Conservation (phyloP, 2,888 invertebrate genomes). For the Sarcophaga caerulescens region DNA sequence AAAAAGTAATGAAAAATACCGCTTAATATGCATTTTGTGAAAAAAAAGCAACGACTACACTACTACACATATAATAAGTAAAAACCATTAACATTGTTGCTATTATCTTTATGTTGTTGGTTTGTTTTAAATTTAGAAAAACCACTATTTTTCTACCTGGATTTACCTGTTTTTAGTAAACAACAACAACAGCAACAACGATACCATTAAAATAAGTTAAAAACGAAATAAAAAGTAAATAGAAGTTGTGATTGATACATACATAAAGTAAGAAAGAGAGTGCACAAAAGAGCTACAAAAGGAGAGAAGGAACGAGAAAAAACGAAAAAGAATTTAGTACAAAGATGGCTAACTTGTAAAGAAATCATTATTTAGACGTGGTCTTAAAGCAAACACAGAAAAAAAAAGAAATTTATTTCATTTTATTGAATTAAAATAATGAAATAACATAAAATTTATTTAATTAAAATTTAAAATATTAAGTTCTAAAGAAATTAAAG, state of each 20-base stretch:
- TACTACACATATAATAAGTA: no score
- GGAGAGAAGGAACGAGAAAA: constrained; percentile 65
- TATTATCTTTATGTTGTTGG: constrained; percentile 67
- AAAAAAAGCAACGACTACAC: constrained; percentile 29
- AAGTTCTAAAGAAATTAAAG: background rate
- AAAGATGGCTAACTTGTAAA: constrained; percentile 33
- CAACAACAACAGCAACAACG: constrained; percentile 39
- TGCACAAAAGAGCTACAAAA: constrained; percentile 4
- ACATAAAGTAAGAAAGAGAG: constrained; percentile 3
- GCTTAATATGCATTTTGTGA: constrained; percentile 47
- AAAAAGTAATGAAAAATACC: background rate
- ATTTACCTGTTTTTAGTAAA: constrained; percentile 76
- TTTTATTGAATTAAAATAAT: no score
- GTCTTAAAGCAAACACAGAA: background rate
- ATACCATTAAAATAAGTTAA: constrained; percentile 39
- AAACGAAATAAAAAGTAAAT: constrained; percentile 21
- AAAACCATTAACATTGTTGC: constrained; percentile 21
- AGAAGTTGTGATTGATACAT: constrained; percentile 9
- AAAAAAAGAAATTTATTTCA: background rate
- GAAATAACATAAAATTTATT: background rate
- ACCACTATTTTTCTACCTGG: constrained; percentile 79
- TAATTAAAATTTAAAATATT: constrained; percentile 5
- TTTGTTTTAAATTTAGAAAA: constrained; percentile 65
- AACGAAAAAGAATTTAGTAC: constrained; percentile 31
- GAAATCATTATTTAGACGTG: constrained; percentile 23